Base-by-base conservation (phyloP, 1,140 invertebrate genomes). In the Trachymyrmex septentrionalis region DNA sequence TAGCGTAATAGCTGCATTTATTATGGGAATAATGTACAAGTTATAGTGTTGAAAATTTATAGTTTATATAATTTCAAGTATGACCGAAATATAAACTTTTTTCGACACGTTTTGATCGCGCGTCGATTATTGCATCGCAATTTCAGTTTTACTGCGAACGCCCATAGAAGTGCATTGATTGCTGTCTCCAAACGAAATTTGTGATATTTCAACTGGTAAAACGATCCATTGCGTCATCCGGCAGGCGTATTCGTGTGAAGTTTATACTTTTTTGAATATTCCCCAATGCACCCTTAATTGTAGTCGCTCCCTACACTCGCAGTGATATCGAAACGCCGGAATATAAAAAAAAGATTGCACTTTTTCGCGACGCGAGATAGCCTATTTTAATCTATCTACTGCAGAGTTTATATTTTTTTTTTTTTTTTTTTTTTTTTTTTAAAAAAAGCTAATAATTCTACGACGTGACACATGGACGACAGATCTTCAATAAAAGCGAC, bases 151-250 rank as follows among this genome's bases (percentile, higher is more conserved):
- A 12, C 38, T 48, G 59, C 24, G 16, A 84, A 19, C 69, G 80
- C 24, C 53, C 24, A n/a, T 69, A 84, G 72, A 84, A 75, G 55
- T 72, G 80, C 80, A 84, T 84, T 84, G 80, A 84, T 84, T 75
- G 80, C 80, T 84, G 69, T 50, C 69, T 84, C 80, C 24, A 84
- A 84, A 84, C 80, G 72, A 61, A 73, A 84, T 84, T 75, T 84
- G 80, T 84, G 71, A 84, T 84, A 84, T 84, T 82, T 84, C 69
- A 84, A 84, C 69, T 55, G 57, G 55, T 75, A 84, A 61, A 84
- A 84, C 69, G 80, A 84, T 84, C 80, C 69, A 84, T 61, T 55
- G 80, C 24, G 66, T 72, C 78, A 61, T 82, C 77, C 34, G 55
- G 69, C 55, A 61, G 27, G 38, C 50, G 69, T 27, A 73, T 59